Evolutionary conservation across 2,797 vertebrate genomes (phyloP), one percentile per base, ranked within the genome.

Genomic region (Tangara arthus): DNA sequence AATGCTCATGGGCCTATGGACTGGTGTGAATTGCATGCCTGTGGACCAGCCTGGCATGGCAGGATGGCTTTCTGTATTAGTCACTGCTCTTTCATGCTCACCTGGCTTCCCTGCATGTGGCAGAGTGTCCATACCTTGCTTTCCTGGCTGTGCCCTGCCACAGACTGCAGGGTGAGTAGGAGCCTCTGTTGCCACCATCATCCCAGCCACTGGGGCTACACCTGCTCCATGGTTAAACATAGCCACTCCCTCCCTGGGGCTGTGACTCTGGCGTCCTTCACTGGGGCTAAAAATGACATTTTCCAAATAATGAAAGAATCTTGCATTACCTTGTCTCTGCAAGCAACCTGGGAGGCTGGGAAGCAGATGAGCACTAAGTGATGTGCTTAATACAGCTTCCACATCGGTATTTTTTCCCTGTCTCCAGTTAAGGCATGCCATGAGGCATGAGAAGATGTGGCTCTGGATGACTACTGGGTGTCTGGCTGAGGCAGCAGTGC

Each of bases 141-240:
- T 70, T 57, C 46, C 57, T 19, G 15, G 13, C 47, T 24, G 3
- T 50, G 30, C 6, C 34, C 30, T 63, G 23, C 52, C 17, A 13
- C 6, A 3, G 20, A 30, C 11, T 8, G 6, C 26, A 4, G 32
- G 42, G 35, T 0, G 0, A 59, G 24, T 10, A 21, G 44, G 22
- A 7, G 20, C 10, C 8, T 12, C 47, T 46, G 68, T 20, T 81
- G 50, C 37, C 39, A 21, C 50, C 34, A 30, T 57, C n/a, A 23
- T 22, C 44, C 44, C 57, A 32, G 41, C 9, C 15, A 15, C 65
- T 17, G 57, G n/a, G 70, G 39, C 32, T n/a, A 23, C 52, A 72
- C 35, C 78, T 87, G 59, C 57, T 75, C 39, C 4, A 0, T 71
- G 72, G 56, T 56, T 82, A 30, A 89, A 72, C 22, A 32, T 2